phyloP scores from a whole-genome alignment of 2,797 vertebrate species.

The Oceanodroma leucorhoa region DNA sequence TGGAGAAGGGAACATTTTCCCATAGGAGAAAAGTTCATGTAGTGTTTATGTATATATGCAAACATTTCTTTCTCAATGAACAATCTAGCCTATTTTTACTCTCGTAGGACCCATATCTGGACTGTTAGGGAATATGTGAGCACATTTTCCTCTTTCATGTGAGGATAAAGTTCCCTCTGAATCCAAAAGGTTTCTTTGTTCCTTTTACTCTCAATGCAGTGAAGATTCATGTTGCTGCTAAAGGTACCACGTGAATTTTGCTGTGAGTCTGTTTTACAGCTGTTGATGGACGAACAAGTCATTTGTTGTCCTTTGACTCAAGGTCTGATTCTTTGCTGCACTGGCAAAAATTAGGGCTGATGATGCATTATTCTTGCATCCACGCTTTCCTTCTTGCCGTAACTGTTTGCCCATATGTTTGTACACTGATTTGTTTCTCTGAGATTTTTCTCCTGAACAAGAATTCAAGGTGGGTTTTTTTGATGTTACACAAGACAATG shows the following conservation, averaged over 20 bases:
- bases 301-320: background rate
- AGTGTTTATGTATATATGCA: background rate
- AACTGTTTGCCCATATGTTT: fast-evolving
- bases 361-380: background rate
- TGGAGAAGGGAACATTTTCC: background rate
- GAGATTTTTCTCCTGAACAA: background rate
- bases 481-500: background rate
- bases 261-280: background rate
- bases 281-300: background rate
- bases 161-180: background rate
- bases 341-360: background rate
- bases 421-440: background rate
- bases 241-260: background rate
- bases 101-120: background rate
- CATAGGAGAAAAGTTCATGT: background rate
- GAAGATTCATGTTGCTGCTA: background rate
- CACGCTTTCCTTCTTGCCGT: fast-evolving
- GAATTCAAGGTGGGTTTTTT: background rate
- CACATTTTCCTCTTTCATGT: background rate
- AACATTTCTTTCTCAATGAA: background rate
- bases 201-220: background rate
- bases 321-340: background rate
- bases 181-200: background rate
- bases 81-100: background rate
- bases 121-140: background rate